Evolutionary conservation across 2,797 vertebrate species (phyloP).

Genomic region (Falco peregrinus): DNA sequence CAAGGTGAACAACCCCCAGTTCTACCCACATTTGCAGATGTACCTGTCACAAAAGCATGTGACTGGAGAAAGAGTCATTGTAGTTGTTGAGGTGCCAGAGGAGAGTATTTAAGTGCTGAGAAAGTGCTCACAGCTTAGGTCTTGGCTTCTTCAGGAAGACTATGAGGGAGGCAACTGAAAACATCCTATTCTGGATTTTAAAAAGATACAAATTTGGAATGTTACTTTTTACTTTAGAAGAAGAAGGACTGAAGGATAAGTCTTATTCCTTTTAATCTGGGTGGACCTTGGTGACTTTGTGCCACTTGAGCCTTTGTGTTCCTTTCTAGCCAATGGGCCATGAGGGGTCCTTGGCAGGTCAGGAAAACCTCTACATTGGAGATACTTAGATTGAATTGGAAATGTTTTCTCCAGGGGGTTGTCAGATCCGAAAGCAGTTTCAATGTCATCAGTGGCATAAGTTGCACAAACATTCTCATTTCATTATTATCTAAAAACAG

Average conservation of each 20-base stretch:
- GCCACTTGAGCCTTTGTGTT: not conserved
- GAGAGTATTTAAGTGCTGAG: not conserved
- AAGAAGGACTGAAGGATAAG: not conserved
- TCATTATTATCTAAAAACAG: not conserved
- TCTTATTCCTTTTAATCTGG: not conserved
- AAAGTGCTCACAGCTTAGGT: not conserved
- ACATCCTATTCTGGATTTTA: not conserved
- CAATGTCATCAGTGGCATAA: not conserved
- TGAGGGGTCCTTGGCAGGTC: not conserved
- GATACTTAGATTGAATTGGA: not conserved
- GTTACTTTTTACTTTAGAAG: not conserved
- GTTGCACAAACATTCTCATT: not conserved
- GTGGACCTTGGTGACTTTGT: not conserved
- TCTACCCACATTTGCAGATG: not conserved
- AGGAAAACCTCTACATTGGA: not conserved
- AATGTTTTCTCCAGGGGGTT: not conserved
- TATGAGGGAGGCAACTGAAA: not conserved
- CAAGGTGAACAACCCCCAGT: not conserved
- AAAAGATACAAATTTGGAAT: not conserved
- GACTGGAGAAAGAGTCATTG: not conserved
- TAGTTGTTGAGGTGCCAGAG: not conserved
- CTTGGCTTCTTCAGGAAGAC: not conserved
- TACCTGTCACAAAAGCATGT: not conserved
- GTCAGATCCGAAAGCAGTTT: not conserved
- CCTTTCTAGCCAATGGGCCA: not conserved